Evolutionary conservation across 2,888 invertebrate genomes (phyloP).

Genomic region (Pheosia gnoma): DNA sequence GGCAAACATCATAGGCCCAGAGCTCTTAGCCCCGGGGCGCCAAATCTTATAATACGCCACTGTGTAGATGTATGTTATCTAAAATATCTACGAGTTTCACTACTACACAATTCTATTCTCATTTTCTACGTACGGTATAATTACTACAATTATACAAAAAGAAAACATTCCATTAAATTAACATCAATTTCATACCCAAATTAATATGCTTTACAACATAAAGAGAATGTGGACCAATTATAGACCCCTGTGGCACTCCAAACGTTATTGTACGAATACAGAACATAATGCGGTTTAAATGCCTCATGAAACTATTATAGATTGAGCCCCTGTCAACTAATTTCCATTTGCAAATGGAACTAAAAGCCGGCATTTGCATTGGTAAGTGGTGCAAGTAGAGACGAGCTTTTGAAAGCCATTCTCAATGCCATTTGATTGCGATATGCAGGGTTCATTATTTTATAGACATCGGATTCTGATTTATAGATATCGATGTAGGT

Average conservation of each 20-base stretch:
- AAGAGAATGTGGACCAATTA: constrained; percentile 27
- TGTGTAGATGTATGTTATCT: too few relatives aligned
- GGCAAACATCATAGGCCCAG: too few relatives aligned
- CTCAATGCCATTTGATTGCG: constrained; percentile 63
- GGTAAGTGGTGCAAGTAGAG: constrained; percentile 58
- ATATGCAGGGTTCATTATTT: constrained; percentile 51
- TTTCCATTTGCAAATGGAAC: constrained; percentile 74
- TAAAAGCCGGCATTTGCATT: constrained; percentile 73
- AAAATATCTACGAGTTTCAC: too few relatives aligned
- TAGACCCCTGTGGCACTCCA: constrained; percentile 30
- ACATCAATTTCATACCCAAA: not conserved
- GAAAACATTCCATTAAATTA: not conserved
- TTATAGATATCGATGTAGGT: constrained; percentile 13
- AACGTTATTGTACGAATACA: constrained; percentile 27
- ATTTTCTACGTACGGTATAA: too few relatives aligned
- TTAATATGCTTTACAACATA: not conserved
- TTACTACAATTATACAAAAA: too few relatives aligned
- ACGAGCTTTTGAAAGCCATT: constrained; percentile 63
- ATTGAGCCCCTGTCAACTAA: constrained; percentile 56
- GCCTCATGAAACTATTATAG: constrained; percentile 53
- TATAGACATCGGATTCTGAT: constrained; percentile 44
- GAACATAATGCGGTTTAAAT: constrained; percentile 18
- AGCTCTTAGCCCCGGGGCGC: too few relatives aligned
- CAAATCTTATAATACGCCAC: too few relatives aligned
- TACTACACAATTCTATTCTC: too few relatives aligned